Evolutionary conservation across 2,113 vertebrate species (phyloP).

Genomic region (Myocastor coypus): DNA sequence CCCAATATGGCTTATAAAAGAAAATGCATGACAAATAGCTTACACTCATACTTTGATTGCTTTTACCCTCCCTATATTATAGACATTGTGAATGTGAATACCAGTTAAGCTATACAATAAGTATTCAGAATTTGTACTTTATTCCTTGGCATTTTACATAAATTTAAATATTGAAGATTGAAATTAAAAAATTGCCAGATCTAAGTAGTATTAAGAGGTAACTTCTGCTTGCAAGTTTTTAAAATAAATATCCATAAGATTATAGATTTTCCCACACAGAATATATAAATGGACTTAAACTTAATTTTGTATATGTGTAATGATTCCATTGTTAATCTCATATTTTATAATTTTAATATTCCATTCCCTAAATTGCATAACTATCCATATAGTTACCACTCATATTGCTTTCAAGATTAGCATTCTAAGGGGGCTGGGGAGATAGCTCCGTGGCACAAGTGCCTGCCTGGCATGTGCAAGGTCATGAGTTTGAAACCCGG

Average conservation of each 20-base stretch:
- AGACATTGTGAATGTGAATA: background rate
- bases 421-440: too few relatives aligned
- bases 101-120: background rate
- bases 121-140: background rate
- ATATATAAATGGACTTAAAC: constrained; percentile 18
- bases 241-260: background rate
- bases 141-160: background rate
- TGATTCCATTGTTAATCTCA: background rate
- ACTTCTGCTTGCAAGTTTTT: background rate
- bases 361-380: background rate
- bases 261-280: background rate
- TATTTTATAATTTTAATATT: background rate
- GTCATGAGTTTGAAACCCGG: too few relatives aligned
- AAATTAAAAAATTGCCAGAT: background rate
- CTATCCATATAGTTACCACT: background rate
- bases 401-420: too few relatives aligned
- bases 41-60: background rate
- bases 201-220: background rate
- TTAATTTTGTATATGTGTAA: background rate
- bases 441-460: too few relatives aligned
- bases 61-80: background rate
- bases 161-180: background rate
- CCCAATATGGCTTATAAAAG: background rate
- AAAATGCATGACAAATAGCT: background rate
- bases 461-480: too few relatives aligned